Evolutionary conservation across 2,113 vertebrate genomes (phyloP), one percentile per base, ranked within the genome.

Genomic region (Octodon degus): DNA sequence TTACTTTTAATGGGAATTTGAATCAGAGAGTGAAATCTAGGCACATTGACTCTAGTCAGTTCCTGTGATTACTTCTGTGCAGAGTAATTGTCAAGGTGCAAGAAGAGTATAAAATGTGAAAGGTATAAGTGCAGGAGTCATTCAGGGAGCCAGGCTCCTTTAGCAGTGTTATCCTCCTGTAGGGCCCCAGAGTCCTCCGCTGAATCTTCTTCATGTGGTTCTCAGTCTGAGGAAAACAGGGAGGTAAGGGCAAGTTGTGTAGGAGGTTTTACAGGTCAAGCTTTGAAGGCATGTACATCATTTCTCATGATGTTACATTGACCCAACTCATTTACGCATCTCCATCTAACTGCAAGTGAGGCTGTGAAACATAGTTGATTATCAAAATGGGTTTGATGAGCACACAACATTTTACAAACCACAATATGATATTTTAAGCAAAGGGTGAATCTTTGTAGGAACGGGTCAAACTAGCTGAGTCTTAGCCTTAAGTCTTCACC

Each of bases 1-100:
- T 97, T 97, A 90, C 17, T 95, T 97, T 95, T 91, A 93, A 65
- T 90, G 76, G 50, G 90, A 96, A 95, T 97, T 96, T 96, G 70
- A 95, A 96, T 92, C 79, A 63, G 90, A 95, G 65, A 65, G 32
- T 37, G 92, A 86, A 37, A 94, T 90, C 40, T 92, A 79, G 93
- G 22, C n/a, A 40, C 94, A 85, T 63, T 92, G 70, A 95, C 79
- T 94, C 22, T 90, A 88, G 79, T 40, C 43, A 67, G 37, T 92
- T 83, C n/a, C 34, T 95, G 30, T 43, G 27, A 34, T 93, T 89
- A 63, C 53, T 82, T 74, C 76, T 86, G 32, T 85, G 70, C 84
- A 95, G 67, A 93, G 34, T 76, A 88, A 60, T 86, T 96, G 37
- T 95, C 76, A 81, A 72, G 53, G 91, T 88, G 47, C 27, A 97